Evolutionary conservation across 2,888 invertebrate genomes (phyloP).

Genomic region (Lasioglossum malachurum): DNA sequence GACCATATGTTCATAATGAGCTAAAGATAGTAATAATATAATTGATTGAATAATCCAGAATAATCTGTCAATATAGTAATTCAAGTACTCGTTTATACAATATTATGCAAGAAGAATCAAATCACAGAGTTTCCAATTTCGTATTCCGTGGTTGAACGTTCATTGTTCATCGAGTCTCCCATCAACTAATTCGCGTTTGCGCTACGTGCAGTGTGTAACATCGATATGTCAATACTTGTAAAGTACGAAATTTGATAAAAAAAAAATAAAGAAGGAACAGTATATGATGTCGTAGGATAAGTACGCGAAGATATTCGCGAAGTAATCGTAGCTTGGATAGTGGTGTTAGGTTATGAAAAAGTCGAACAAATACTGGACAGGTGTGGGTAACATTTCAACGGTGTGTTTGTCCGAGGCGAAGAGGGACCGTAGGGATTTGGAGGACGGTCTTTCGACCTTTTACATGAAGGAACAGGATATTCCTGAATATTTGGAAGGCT

Average conservation of each 20-base stretch:
- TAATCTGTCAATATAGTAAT: not conserved
- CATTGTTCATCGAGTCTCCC: constrained; percentile 25
- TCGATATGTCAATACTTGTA: constrained; percentile 79
- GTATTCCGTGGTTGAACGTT: not conserved
- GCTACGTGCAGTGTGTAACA: constrained; percentile 72
- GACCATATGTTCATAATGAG: no score
- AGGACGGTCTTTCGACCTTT: constrained; percentile 73
- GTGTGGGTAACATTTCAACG: constrained; percentile 80
- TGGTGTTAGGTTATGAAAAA: constrained; percentile 77
- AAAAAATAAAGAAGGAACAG: constrained; percentile 1
- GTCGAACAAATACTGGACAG: constrained; percentile 77
- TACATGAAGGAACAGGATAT: constrained; percentile 84
- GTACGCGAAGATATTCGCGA: constrained; percentile 32
- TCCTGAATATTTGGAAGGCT: constrained; percentile 83
- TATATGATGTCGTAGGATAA: constrained; percentile 58
- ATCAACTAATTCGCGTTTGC: constrained; percentile 75
- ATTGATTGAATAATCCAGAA: no score
- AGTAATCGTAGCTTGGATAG: constrained; percentile 41
- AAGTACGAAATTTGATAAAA: constrained; percentile 42
- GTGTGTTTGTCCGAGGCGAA: constrained; percentile 79
- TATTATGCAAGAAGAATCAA: constrained; percentile 41
- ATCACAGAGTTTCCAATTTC: not conserved
- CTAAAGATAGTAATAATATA: not conserved
- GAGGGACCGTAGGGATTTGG: constrained; percentile 74
- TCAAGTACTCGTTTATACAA: constrained; percentile 55